Percentiles rank a stretch among this genome's conserved stretches.
Evolutionary conservation across 23 tunicate genomes (phyloP).

Genomic region (Diplosoma virens): DNA sequence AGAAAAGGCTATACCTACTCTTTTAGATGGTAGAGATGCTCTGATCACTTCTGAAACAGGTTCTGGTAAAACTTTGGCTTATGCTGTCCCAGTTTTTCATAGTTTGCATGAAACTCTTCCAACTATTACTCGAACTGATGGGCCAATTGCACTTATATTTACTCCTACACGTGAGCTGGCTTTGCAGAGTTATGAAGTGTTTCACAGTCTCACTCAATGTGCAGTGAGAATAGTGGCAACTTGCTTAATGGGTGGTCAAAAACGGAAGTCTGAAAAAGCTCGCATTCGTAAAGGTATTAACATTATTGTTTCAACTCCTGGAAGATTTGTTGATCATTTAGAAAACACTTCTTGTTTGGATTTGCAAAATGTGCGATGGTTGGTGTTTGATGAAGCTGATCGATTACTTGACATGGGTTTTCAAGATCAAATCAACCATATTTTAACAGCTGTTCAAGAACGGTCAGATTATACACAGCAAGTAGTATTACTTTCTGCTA

Average conservation of each 20-base stretch:
- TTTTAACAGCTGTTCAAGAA: constrained; percentile 47
- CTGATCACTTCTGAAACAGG: constrained; percentile 92
- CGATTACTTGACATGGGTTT: constrained; percentile 96
- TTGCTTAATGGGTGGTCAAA: constrained; percentile 91
- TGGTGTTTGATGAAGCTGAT: constrained; percentile 98
- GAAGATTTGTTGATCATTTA: constrained; percentile 86
- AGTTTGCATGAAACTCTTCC: constrained; percentile 33
- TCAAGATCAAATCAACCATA: constrained; percentile 57
- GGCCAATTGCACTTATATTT: constrained; percentile 68
- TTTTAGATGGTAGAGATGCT: constrained; percentile 68
- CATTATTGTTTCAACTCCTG: constrained; percentile 92
- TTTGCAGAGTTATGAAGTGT: constrained; percentile 70
- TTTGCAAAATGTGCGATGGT: constrained; percentile 49
- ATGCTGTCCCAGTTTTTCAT: constrained; percentile 67
- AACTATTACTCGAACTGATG: constrained; percentile 46
- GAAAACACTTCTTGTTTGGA: constrained; percentile 70
- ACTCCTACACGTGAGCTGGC: constrained; percentile 94
- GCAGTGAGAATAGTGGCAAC: constrained; percentile 80
- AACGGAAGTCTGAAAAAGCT: constrained; percentile 87
- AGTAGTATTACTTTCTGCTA: constrained; percentile 82
- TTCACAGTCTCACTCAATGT: constrained; percentile 49
- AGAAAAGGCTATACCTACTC: constrained; percentile 55
- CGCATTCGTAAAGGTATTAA: constrained; percentile 86
- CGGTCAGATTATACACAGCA: constrained; percentile 41
- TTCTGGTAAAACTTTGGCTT: constrained; percentile 87